These are phyloP conservation scores for Theretra japonica DNA, from an alignment of 2,888 invertebrate genomes.

Conservation along the genomic window DNA sequence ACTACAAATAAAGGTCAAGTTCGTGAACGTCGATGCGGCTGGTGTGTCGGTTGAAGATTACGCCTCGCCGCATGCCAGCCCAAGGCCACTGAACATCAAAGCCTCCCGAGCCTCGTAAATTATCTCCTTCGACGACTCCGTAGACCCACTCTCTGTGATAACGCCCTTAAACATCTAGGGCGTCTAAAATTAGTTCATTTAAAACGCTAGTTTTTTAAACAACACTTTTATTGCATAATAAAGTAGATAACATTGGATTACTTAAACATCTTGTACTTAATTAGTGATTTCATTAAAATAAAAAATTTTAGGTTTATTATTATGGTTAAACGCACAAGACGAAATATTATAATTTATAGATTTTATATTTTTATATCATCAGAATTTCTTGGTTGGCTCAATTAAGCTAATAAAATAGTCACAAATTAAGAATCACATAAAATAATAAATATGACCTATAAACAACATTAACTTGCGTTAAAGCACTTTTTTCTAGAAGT, in stretches of 20 bases:
- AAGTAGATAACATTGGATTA: no score
- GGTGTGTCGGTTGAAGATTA: slow-evolving; percentile 49
- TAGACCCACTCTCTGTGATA: slow-evolving; percentile 46
- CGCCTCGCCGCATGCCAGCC: slow-evolving; percentile 61
- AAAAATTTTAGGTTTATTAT: no score
- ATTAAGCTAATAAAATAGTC: neutral
- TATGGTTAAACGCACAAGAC: no score
- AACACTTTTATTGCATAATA: no score
- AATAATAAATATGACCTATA: neutral
- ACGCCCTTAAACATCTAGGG: slow-evolving; percentile 48
- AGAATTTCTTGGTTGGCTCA: no score
- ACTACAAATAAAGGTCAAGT: slow-evolving; percentile 71
- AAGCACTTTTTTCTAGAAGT: neutral
- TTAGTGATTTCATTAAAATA: no score
- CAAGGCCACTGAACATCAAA: slow-evolving; percentile 81
- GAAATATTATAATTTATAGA: no score
- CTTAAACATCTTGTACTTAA: neutral
- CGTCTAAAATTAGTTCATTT: slow-evolving; percentile 28
- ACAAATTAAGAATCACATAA: no score
- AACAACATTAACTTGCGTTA: neutral
- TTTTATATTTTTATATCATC: no score
- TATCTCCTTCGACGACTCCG: slow-evolving; percentile 66
- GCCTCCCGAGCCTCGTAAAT: slow-evolving; percentile 61
- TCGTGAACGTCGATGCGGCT: slow-evolving; percentile 50
- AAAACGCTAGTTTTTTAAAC: neutral